phyloP scores from a whole-genome alignment of 2,888 invertebrate species.

The Leptinotarsa haldemani region DNA sequence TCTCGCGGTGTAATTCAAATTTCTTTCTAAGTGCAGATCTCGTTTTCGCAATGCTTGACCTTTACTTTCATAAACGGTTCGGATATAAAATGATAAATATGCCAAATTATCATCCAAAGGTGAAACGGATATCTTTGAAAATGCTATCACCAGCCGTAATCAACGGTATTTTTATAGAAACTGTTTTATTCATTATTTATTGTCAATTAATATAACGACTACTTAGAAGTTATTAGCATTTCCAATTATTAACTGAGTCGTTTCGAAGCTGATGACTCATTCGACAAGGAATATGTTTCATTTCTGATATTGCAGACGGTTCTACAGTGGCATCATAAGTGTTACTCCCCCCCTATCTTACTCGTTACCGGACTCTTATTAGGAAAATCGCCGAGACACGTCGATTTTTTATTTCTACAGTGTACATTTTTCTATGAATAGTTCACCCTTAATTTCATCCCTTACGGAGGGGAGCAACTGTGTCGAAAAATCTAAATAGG shows the following conservation, averaged over 20 bases:
- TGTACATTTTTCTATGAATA: too few species aligned
- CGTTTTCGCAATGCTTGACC: neutral
- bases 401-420: too few species aligned
- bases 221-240: neutral
- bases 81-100: neutral
- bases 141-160: neutral
- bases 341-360: too few species aligned
- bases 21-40: constrained; percentile 4
- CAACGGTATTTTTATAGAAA: neutral
- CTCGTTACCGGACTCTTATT: too few species aligned
- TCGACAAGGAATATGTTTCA: neutral
- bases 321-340: too few species aligned
- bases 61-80: neutral
- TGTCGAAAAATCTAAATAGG: too few species aligned
- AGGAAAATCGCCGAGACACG: too few species aligned
- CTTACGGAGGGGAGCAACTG: too few species aligned
- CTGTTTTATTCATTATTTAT: neutral
- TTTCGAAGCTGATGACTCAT: neutral
- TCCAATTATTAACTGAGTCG: neutral
- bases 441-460: too few species aligned
- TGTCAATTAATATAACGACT: neutral
- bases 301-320: too few species aligned
- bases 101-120: neutral
- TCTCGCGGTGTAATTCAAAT: constrained; percentile 6
- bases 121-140: neutral